Conservation (phyloP, 2,888 invertebrate genomes). For the Synanthedon tipuliformis region DNA sequence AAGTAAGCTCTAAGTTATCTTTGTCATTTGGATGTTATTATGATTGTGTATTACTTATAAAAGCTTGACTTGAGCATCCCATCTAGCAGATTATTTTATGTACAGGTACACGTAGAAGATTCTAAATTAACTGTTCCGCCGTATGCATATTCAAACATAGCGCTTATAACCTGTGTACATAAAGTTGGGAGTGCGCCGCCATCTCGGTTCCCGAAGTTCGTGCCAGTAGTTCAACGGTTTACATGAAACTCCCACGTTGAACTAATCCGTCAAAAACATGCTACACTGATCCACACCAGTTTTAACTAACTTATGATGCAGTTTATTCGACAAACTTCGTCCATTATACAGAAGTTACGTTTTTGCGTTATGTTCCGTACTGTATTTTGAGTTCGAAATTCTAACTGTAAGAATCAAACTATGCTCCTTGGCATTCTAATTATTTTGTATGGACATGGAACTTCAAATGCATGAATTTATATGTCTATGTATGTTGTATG, state of each 20-base stretch:
- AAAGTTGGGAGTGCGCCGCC: neutral
- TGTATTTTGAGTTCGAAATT: too few relatives aligned
- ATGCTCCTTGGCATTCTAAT: too few relatives aligned
- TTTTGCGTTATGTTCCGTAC: neutral
- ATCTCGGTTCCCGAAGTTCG: slow-evolving; percentile 3
- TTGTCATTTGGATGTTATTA: too few relatives aligned
- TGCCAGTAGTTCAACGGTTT: slow-evolving; percentile 5
- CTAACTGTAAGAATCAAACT: too few relatives aligned
- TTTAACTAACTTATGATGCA: slow-evolving; percentile 26
- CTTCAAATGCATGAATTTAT: too few relatives aligned
- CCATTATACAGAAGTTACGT: neutral
- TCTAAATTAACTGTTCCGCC: neutral
- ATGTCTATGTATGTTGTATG: too few relatives aligned
- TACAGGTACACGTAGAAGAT: neutral
- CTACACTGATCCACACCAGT: slow-evolving; percentile 22
- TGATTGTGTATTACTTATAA: too few relatives aligned
- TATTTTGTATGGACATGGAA: too few relatives aligned
- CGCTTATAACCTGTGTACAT: neutral
- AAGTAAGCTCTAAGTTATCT: too few relatives aligned
- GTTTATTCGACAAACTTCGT: slow-evolving; percentile 11
- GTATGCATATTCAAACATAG: neutral
- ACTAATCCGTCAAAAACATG: slow-evolving; percentile 52
- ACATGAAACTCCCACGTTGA: slow-evolving; percentile 12
- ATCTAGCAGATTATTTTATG: too few relatives aligned
- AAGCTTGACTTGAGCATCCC: too few relatives aligned